Conservation (phyloP, 2,113 vertebrate genomes). For the Microcebus tavaratra region DNA sequence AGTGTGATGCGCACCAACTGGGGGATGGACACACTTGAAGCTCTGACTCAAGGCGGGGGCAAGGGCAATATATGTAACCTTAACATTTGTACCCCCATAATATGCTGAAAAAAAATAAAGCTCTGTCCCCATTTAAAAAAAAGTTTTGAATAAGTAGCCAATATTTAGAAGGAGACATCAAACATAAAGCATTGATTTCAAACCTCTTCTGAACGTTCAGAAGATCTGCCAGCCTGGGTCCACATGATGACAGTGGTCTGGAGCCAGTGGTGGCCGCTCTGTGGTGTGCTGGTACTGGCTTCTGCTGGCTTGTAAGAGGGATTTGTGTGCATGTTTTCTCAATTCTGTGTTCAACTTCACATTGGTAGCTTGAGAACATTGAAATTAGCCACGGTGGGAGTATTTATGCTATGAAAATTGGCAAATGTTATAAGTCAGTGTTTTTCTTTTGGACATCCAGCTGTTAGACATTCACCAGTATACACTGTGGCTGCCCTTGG, state of each 20-base stretch:
- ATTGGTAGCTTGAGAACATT: background rate
- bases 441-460: background rate
- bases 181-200: constrained; percentile 14
- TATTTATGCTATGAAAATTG: background rate
- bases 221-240: background rate
- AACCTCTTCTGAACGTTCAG: background rate
- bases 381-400: background rate
- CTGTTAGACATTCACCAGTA: background rate
- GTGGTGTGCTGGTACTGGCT: background rate
- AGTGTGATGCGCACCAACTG: too few relatives aligned
- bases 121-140: too few relatives aligned
- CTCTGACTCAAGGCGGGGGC: too few relatives aligned
- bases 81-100: too few relatives aligned
- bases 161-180: background rate
- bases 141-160: background rate
- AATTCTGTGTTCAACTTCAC: background rate
- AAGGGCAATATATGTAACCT: too few relatives aligned
- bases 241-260: background rate
- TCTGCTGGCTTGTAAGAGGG: background rate
- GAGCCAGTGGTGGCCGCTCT: background rate
- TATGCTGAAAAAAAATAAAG: too few relatives aligned
- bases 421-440: background rate
- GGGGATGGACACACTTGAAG: too few relatives aligned
- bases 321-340: background rate
- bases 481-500: background rate